Base-by-base conservation (phyloP, 2,888 invertebrate genomes). In the Heteropelma amictum region DNA sequence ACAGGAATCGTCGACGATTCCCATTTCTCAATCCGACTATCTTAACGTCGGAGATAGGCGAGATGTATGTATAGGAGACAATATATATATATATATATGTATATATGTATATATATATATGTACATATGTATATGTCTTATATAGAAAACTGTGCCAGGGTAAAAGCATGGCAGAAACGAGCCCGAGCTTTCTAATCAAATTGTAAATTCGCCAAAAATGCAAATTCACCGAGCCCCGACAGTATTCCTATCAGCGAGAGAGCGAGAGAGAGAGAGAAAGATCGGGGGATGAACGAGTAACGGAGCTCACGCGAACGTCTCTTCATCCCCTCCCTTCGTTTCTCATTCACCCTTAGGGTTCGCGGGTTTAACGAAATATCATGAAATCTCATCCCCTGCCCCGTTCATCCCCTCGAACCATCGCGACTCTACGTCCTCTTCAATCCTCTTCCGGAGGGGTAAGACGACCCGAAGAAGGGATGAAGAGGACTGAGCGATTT, bases 201-300 rank as follows among this genome's bases (percentile, higher is more conserved):
- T 86, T 84, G 84, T 83, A 84, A 84, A 84, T 86, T 83, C 85
- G 83, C 84, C 85, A 85, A 86, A 85, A 88, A 88, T 88, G 88
- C 85, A 87, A 88, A 88, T 88, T 76, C 56, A 75, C 75, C 38
- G 51, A 76, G 77, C 69, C 77, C 73, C 76, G 64, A 76, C 76
- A 70, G 69, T 77, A 76, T 75, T 78, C 67, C 70, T 77, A 77
- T 77, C 75, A 69, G 72, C 54, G 69, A 61, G 14, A 28, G n/a
- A 14, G 47, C 40, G 65, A 19, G 12, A 51, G 72, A n/a, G 40
- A 45, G 38, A n/a, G 42, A 63, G 12, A 7, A 23, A 14, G 47
- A 33, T 23, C 21, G 49, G 38, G 67, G 71, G 63, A 38, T 47
- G 72, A 54, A 76, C 61, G 72, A 69, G 58, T 65, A 76, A 71